These are phyloP conservation scores for Drosophila greeni DNA, from an alignment of 2,888 invertebrate genomes.

Conservation along the genomic window DNA sequence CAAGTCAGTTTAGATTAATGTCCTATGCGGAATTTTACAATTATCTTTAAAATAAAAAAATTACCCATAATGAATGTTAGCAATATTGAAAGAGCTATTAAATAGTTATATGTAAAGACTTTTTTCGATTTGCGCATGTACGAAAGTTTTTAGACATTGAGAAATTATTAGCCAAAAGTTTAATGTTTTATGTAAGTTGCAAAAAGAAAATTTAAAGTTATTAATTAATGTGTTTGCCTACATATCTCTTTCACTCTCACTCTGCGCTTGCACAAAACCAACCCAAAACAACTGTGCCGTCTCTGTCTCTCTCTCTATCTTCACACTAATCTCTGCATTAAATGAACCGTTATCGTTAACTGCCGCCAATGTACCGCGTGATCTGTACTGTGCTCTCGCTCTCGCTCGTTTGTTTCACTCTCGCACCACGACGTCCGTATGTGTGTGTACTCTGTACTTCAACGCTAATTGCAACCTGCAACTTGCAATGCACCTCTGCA, in stretches of 20 bases:
- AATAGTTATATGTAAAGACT: no score
- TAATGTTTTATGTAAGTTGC: slow-evolving; percentile 12
- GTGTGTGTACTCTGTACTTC: slow-evolving; percentile 4
- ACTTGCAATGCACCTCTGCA: slow-evolving; percentile 44
- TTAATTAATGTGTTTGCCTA: slow-evolving; percentile 40
- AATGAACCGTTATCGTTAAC: slow-evolving; percentile 41
- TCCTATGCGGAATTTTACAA: no score
- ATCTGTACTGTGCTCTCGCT: slow-evolving; percentile 27
- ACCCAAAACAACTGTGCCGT: slow-evolving; percentile 51
- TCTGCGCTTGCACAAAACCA: slow-evolving; percentile 57
- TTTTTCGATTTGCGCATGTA: no score
- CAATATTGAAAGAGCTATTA: no score
- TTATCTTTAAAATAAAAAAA: no score
- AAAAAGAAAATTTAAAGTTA: slow-evolving; percentile 5
- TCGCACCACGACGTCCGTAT: slow-evolving; percentile 15
- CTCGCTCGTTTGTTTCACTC: slow-evolving; percentile 25
- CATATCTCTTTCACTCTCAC: slow-evolving; percentile 42
- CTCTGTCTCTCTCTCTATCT: slow-evolving; percentile 33
- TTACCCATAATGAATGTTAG: no score
- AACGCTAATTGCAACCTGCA: slow-evolving; percentile 26
- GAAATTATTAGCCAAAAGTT: neutral
- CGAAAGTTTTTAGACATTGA: slow-evolving; percentile 3
- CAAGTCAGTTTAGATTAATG: no score
- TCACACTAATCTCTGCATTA: slow-evolving; percentile 37
- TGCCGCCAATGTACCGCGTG: slow-evolving; percentile 35